Percentiles rank a stretch among this genome's conserved stretches.
Conservation (phyloP, 1,140 invertebrate genomes). For the Leptinotarsa texana region DNA sequence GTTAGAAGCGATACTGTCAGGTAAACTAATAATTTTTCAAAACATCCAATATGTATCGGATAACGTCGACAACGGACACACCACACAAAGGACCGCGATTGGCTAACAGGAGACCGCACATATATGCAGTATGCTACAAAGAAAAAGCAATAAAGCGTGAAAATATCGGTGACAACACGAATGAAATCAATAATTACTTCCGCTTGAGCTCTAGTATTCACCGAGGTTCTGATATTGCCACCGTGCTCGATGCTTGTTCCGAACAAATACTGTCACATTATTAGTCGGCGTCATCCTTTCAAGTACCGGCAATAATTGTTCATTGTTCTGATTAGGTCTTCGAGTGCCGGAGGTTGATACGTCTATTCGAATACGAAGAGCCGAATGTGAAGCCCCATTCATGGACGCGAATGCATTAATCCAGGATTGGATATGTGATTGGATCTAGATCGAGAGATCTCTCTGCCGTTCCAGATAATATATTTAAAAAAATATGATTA, state of each 20-base stretch:
- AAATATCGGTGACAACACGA: not conserved
- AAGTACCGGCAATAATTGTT: constrained; percentile 8
- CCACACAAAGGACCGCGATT: not conserved
- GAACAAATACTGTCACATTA: not conserved
- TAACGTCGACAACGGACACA: not conserved
- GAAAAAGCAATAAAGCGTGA: constrained; percentile 3
- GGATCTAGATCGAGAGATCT: no score
- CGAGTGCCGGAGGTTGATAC: not conserved
- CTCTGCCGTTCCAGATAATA: no score
- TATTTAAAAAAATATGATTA: no score
- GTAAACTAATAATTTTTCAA: no score
- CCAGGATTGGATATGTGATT: no score
- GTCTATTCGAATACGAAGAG: not conserved
- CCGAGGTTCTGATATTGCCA: not conserved
- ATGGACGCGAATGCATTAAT: no score
- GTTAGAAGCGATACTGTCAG: no score
- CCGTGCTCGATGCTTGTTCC: not conserved
- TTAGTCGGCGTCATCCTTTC: not conserved
- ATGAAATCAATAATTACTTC: constrained; percentile 8
- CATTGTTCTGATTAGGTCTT: not conserved
- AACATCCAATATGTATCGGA: not conserved
- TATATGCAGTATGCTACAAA: not conserved
- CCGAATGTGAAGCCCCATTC: no score
- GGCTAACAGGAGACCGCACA: not conserved
- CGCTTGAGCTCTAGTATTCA: not conserved